These are phyloP conservation scores for Anoplopoma fimbria DNA, from an alignment of 2,113 vertebrate genomes.

Conservation along the genomic window DNA sequence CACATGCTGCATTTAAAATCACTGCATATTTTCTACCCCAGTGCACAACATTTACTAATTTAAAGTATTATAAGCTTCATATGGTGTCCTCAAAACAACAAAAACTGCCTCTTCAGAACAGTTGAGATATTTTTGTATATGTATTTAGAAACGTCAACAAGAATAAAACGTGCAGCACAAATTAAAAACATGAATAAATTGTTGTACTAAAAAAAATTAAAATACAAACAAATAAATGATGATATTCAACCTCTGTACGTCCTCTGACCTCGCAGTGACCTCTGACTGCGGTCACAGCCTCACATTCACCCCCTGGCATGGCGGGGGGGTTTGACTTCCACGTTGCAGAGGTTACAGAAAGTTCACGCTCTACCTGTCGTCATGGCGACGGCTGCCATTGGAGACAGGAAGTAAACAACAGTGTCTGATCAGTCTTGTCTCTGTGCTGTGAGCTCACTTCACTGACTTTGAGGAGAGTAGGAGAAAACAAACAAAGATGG, in stretches of 20 bases:
- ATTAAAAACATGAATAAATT: not conserved
- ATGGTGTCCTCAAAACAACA: not conserved
- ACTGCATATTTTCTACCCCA: too few species aligned
- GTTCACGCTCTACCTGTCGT: conserved; percentile 39
- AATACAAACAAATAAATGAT: not conserved
- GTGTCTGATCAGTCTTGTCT: not conserved
- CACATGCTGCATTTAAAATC: too few species aligned
- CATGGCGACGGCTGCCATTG: conserved; percentile 21
- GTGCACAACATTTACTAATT: not conserved
- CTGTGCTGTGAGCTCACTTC: not conserved
- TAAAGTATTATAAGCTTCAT: not conserved
- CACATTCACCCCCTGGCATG: conserved; percentile 34
- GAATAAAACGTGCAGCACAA: not conserved
- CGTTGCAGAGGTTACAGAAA: conserved; percentile 17
- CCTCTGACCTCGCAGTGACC: conserved; percentile 43
- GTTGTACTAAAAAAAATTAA: not conserved
- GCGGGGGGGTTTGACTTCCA: conserved; percentile 22
- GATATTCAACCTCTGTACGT: not conserved
- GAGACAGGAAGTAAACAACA: conserved; percentile 57
- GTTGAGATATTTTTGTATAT: not conserved
- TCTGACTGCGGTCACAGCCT: conserved; percentile 27
- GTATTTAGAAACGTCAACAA: not conserved
- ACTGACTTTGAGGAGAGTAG: not conserved
- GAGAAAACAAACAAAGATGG: not conserved
- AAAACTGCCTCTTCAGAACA: not conserved